Percentiles rank a stretch among this genome's conserved stretches.
phyloP scores from a whole-genome alignment of 2,888 invertebrate species.

The Notocelia uddmanniana region DNA sequence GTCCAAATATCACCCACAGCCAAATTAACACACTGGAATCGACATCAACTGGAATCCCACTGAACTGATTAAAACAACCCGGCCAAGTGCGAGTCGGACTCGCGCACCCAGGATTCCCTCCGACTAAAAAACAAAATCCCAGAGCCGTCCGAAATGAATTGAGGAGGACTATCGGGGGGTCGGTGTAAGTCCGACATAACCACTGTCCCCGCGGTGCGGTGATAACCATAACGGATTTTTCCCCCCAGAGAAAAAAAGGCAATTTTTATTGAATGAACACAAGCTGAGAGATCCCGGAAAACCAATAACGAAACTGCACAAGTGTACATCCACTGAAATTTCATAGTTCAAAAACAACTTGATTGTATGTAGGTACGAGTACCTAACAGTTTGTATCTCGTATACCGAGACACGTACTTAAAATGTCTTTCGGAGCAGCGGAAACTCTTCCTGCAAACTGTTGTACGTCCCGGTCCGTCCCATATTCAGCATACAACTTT shows the following conservation, averaged over 20 bases:
- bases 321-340: not conserved
- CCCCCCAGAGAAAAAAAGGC: too few species aligned
- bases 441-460: constrained; percentile 34
- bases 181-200: too few species aligned
- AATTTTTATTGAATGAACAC: too few species aligned
- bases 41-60: not conserved
- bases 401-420: constrained; percentile 6
- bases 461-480: constrained; percentile 60
- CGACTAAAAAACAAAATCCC: too few species aligned
- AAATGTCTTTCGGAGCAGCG: constrained; percentile 13
- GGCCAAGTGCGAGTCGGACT: too few species aligned
- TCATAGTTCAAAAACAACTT: not conserved
- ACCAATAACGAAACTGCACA: not conserved
- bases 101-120: too few species aligned
- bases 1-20: not conserved
- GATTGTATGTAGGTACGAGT: too few species aligned
- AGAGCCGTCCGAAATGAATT: too few species aligned
- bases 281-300: not conserved
- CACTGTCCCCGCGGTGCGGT: too few species aligned
- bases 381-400: not conserved
- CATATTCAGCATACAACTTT: constrained; percentile 73
- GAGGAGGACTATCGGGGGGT: too few species aligned
- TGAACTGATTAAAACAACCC: too few species aligned
- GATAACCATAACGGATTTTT: too few species aligned
- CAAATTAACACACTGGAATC: not conserved